Conservation (phyloP, 2,113 vertebrate genomes). For the Percina caprodes region DNA sequence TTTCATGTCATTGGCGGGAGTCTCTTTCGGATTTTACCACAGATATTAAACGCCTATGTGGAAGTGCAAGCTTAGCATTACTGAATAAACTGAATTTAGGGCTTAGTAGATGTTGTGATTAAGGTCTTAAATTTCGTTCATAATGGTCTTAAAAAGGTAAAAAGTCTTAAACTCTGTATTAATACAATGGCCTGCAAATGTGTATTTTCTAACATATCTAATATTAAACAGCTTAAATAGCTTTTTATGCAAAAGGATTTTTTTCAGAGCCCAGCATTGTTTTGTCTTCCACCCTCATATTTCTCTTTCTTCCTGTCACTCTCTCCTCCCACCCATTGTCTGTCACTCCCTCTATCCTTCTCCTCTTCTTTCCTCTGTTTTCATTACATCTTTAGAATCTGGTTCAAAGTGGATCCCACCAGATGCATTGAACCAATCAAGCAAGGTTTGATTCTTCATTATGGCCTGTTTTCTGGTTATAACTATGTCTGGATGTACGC, state of each 20-base stretch:
- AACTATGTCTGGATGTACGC: conserved; percentile 6
- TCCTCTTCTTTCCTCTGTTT: conserved; percentile 29
- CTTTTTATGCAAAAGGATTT: conserved; percentile 6
- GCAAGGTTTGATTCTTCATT: conserved; percentile 74
- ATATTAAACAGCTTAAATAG: conserved; percentile 45
- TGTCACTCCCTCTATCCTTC: conserved; percentile 1
- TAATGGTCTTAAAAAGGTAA: no score
- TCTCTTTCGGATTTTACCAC: no score
- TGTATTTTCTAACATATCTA: conserved; percentile 24
- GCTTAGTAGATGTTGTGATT: no score
- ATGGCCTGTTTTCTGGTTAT: conserved; percentile 32
- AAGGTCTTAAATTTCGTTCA: no score
- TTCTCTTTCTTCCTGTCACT: conserved; percentile 19
- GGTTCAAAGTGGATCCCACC: conserved; percentile 72
- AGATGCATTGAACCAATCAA: conserved; percentile 65
- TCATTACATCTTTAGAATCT: conserved; percentile 60
- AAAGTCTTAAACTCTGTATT: background rate
- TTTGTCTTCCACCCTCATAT: conserved; percentile 22
- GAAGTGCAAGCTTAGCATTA: no score
- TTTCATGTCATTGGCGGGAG: no score
- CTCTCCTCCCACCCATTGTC: conserved; percentile 24
- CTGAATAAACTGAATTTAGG: no score
- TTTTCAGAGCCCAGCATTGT: conserved; percentile 9
- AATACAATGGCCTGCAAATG: background rate
- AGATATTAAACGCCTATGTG: no score